phyloP scores from a whole-genome alignment of 2,113 vertebrate species.

The crab-eating macaque (Macaca fascicularis) region T2T-MFA8v1.1 NC_088379.1:173615501-173616000 shows the following conservation, averaged over 20 bases:
- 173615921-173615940: not conserved
- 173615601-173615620: not conserved
- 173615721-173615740: rapidly evolving
- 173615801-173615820: not conserved
- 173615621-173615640: not conserved
- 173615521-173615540: not conserved
- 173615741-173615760: not conserved
- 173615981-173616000: not conserved
- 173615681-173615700: too few relatives aligned
- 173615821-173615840: not conserved
- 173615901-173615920: not conserved
- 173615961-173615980: not conserved
- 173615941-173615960: not conserved
- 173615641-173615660: not conserved
- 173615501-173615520: not conserved
- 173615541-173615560: not conserved
- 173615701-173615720: not conserved
- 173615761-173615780: not conserved
- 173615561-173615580: not conserved
- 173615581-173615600: not conserved
- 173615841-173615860: not conserved
- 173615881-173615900: not conserved
- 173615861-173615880: not conserved
- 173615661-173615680: not conserved
- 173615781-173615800: too few relatives aligned